phyloP scores from a whole-genome alignment of 2,797 vertebrate genomes.

The Notoglanidium macrostoma region DNA sequence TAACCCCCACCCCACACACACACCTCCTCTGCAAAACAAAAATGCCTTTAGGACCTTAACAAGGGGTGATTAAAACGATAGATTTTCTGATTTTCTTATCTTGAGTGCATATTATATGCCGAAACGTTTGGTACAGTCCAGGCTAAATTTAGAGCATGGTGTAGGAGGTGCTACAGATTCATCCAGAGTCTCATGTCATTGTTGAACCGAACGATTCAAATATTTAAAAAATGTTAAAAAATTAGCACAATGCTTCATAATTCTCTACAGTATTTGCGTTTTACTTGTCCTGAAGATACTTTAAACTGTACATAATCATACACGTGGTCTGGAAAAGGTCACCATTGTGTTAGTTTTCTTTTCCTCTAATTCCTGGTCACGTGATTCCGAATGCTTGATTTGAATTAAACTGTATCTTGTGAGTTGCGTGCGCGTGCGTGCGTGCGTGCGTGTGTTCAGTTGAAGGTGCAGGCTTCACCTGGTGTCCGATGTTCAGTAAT shows the following conservation, averaged over 20 bases:
- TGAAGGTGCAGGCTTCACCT: constrained; percentile 51
- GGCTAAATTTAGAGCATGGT: background rate
- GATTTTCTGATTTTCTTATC: background rate
- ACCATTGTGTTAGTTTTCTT: background rate
- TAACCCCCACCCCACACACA: background rate
- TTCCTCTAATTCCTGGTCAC: background rate
- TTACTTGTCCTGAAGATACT: background rate
- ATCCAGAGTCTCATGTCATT: background rate
- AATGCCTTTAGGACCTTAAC: background rate
- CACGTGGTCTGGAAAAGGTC: background rate
- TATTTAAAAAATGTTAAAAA: background rate
- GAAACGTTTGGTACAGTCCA: background rate
- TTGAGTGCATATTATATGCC: background rate
- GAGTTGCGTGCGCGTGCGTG: background rate
- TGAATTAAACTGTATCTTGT: background rate
- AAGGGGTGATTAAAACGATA: background rate
- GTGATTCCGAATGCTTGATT: background rate
- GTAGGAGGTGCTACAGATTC: background rate
- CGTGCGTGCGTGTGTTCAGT: constrained; percentile 2
- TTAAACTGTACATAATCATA: background rate
- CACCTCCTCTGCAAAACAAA: background rate
- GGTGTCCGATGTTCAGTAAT: constrained; percentile 53
- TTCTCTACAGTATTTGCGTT: background rate
- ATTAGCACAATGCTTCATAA: background rate
- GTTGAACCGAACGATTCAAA: background rate